phyloP scores from a whole-genome alignment of 1,140 invertebrate genomes.

The Polypedilum vanderplanki region DNA sequence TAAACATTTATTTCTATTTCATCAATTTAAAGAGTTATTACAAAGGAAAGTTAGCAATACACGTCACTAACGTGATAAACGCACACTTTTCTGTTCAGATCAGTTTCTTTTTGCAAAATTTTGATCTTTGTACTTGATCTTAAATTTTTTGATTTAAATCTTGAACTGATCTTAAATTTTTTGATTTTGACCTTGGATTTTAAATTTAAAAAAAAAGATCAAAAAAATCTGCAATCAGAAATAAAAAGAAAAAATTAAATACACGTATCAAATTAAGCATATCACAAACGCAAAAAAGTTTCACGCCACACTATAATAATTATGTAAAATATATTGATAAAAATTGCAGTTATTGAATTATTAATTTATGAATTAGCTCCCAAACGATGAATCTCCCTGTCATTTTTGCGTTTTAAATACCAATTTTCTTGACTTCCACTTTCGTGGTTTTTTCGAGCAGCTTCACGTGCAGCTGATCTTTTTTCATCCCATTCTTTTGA shows the following conservation, averaged over 20 bases:
- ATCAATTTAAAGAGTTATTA: neutral
- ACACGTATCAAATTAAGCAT: neutral
- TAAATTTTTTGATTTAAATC: neutral
- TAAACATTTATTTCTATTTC: slow-evolving; percentile 1
- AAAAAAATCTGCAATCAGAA: no score
- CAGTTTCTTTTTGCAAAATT: no score
- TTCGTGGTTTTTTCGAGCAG: neutral
- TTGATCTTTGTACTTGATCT: neutral
- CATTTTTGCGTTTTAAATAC: slow-evolving; percentile 1
- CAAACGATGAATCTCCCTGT: neutral
- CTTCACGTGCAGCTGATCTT: neutral
- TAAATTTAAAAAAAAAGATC: no score
- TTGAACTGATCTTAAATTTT: no score
- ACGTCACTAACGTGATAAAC: no score
- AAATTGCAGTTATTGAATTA: neutral
- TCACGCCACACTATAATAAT: neutral
- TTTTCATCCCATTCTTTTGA: neutral
- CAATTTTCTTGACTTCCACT: neutral
- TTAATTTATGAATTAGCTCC: neutral
- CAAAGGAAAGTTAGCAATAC: neutral
- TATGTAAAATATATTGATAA: neutral
- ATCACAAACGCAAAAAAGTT: neutral
- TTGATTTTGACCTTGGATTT: no score
- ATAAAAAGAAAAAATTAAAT: neutral
- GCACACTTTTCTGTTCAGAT: no score